phyloP scores from a whole-genome alignment of 1,140 invertebrate species.

The Neodiprion lecontei region DNA sequence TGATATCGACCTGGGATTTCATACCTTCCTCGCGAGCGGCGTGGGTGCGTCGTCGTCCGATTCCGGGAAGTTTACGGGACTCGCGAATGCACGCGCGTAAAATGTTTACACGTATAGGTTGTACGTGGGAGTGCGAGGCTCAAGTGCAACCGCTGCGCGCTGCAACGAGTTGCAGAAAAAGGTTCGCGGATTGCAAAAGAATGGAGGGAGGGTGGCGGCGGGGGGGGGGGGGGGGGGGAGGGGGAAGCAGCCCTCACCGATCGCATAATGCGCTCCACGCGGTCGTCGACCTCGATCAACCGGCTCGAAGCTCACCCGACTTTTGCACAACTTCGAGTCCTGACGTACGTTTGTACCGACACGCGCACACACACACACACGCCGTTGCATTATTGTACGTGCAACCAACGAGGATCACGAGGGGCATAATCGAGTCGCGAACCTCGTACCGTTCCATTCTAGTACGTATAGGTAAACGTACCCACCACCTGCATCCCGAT shows the following conservation, averaged over 20 bases:
- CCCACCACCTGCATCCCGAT: no score
- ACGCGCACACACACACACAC: no score
- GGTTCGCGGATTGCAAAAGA: neutral
- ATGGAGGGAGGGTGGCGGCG: no score
- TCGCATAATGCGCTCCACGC: neutral
- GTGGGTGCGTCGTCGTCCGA: constrained; percentile 24
- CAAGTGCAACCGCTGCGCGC: neutral
- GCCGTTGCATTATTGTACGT: no score
- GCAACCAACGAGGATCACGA: no score
- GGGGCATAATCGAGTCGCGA: no score
- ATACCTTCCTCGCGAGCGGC: neutral
- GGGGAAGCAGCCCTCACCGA: neutral
- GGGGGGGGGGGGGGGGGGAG: neutral
- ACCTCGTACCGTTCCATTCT: no score
- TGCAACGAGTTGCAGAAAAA: neutral
- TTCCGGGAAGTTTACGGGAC: constrained; percentile 64
- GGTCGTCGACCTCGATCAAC: neutral
- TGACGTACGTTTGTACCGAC: neutral
- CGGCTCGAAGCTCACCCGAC: neutral
- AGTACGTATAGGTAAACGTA: no score
- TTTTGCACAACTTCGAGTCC: neutral
- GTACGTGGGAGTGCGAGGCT: neutral
- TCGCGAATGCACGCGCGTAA: constrained; percentile 31
- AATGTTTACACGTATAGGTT: neutral
- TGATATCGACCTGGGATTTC: no score